A percentile compares a stretch with the other conserved stretches of the same genome.
Conservation (phyloP, 2,888 invertebrate species). For the Malacosoma neustria region DNA sequence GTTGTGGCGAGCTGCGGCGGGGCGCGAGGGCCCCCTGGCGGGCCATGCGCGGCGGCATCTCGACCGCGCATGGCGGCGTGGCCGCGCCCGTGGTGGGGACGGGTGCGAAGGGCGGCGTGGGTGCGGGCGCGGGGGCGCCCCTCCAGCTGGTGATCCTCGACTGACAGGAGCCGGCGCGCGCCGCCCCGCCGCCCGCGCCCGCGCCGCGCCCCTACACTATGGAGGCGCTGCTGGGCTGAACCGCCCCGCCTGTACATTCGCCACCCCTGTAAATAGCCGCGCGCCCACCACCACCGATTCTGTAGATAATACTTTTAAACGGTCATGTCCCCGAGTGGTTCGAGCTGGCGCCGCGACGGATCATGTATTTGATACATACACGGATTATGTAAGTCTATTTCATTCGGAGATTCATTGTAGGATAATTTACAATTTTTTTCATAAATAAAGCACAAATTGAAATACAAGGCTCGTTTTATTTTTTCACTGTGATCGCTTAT, state of each 20-base stretch:
- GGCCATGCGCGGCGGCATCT: conserved; percentile 30
- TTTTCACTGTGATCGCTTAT: no score
- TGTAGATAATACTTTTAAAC: conserved; percentile 74
- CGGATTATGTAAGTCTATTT: conserved; percentile 76
- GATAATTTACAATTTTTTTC: conserved; percentile 81
- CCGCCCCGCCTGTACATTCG: conserved; percentile 45
- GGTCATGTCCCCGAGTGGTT: conserved; percentile 73
- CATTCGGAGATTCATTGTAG: conserved; percentile 77
- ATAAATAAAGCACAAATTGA: conserved; percentile 79
- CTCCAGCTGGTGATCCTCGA: conserved; percentile 83
- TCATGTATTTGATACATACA: conserved; percentile 75
- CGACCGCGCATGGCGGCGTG: conserved; percentile 14
- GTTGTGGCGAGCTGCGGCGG: conserved; percentile 81
- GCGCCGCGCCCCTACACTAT: conserved; percentile 77
- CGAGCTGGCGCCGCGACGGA: conserved; percentile 71
- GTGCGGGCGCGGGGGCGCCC: conserved; percentile 37
- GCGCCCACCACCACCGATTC: conserved; percentile 52
- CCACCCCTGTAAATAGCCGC: conserved; percentile 49
- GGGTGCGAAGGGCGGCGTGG: conserved; percentile 77
- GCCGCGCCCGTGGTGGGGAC: conserved; percentile 25
- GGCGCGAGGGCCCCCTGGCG: conserved; percentile 72
- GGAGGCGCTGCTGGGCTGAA: conserved; percentile 78
- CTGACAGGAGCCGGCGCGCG: conserved; percentile 75
- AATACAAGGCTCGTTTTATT: conserved; percentile 58
- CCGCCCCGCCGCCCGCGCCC: conserved; percentile 33